A percentile compares a stretch with the other conserved stretches of the same genome.
These are phyloP conservation scores for Ammodytes dubius DNA, from an alignment of 2,113 vertebrate species.

Conservation along the genomic window DNA sequence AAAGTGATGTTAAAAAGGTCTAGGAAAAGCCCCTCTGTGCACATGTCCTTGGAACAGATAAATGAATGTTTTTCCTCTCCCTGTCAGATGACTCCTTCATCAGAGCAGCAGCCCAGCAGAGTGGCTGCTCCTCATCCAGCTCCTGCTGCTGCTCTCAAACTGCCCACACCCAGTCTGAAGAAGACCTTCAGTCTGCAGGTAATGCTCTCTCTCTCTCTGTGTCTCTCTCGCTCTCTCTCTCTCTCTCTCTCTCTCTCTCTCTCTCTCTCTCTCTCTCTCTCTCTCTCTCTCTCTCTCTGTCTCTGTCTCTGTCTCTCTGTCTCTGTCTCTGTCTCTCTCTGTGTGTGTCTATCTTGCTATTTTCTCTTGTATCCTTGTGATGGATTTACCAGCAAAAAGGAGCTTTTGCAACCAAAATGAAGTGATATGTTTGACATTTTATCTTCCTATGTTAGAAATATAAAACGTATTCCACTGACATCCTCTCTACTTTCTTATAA, in stretches of 20 bases:
- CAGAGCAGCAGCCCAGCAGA: slow-evolving; percentile 89
- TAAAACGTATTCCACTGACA: too few relatives aligned
- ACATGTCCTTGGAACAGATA: background rate
- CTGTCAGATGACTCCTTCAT: slow-evolving; percentile 81
- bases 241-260: background rate
- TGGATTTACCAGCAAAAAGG: background rate
- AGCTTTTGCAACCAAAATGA: too few relatives aligned
- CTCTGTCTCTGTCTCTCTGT: background rate
- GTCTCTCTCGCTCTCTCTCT: background rate
- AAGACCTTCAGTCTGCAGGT: slow-evolving; percentile 94
- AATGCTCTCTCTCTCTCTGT: background rate
- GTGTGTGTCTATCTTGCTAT: too few relatives aligned
- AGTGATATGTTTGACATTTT: too few relatives aligned
- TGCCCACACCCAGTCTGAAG: slow-evolving; percentile 90
- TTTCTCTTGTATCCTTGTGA: too few relatives aligned
- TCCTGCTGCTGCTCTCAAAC: slow-evolving; percentile 87
- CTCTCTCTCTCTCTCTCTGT: background rate
- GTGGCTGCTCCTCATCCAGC: slow-evolving; percentile 69
- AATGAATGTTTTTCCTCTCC: background rate
- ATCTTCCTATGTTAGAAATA: too few relatives aligned
- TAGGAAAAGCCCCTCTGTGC: background rate
- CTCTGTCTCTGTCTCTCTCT: too few relatives aligned
- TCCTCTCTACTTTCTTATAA: too few relatives aligned
- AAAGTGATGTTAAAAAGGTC: too few relatives aligned
- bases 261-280: background rate